Evolutionary conservation across 2,797 vertebrate species (phyloP).

Genomic region (Cuniculus paca): DNA sequence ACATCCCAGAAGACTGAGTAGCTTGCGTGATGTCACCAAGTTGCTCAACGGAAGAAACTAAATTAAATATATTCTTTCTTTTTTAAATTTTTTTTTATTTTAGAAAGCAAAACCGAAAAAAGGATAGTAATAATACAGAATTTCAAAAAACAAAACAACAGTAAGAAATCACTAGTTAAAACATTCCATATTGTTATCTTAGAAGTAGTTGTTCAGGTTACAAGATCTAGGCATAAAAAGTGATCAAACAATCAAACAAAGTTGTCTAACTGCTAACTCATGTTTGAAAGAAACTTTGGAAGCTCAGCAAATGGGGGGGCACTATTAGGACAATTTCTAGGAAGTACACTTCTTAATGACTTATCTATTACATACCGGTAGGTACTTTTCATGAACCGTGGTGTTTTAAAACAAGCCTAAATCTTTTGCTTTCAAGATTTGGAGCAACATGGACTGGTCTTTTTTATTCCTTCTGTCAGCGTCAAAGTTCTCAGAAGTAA

Average conservation of each 20-base stretch:
- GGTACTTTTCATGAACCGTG: background rate
- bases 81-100: too few species aligned
- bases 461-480: background rate
- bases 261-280: background rate
- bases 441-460: background rate
- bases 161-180: too few species aligned
- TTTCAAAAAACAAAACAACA: too few species aligned
- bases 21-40: background rate
- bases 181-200: too few species aligned
- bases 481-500: background rate
- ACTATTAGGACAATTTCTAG: background rate
- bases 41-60: background rate
- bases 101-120: too few species aligned
- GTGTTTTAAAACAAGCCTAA: background rate
- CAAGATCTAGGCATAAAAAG: too few species aligned
- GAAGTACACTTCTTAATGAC: background rate
- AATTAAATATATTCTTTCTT: background rate
- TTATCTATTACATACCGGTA: background rate
- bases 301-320: background rate
- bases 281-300: conserved; percentile 18
- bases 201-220: too few species aligned
- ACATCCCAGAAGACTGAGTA: background rate
- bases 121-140: too few species aligned
- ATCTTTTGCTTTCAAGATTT: conserved; percentile 33
- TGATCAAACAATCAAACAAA: too few species aligned